Percentiles rank a stretch among this genome's conserved stretches.
phyloP scores from a whole-genome alignment of 2,113 vertebrate species.

The Nettapus auritus region DNA sequence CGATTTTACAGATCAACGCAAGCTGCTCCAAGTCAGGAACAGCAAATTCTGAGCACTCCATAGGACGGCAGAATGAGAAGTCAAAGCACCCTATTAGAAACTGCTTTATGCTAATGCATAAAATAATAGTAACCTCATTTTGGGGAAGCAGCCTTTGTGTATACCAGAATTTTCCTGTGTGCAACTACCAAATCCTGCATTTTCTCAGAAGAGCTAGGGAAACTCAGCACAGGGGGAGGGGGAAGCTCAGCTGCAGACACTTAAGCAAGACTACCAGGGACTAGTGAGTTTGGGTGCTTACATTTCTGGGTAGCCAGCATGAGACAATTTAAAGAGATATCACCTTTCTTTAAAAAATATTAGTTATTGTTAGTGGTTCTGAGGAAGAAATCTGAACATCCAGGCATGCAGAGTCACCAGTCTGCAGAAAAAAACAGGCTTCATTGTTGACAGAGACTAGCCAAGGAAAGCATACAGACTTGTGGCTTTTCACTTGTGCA shows the following conservation, averaged over 20 bases:
- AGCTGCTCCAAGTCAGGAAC: neutral
- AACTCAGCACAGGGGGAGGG: neutral
- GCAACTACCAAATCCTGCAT: neutral
- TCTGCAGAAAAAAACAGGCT: neutral
- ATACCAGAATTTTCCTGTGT: neutral
- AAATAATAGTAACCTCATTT: neutral
- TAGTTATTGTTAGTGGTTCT: neutral
- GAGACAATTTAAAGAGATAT: neutral
- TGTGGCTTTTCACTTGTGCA: neutral
- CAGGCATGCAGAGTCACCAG: neutral
- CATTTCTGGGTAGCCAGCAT: neutral
- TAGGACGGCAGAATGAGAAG: neutral
- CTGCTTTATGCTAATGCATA: neutral
- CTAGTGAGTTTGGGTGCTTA: neutral
- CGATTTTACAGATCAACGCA: neutral
- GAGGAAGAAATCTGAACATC: neutral
- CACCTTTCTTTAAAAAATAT: neutral
- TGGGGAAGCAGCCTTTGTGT: neutral
- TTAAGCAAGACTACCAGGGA: neutral
- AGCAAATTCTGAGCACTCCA: neutral
- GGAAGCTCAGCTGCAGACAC: neutral
- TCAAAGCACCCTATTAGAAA: neutral
- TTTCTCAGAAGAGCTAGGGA: neutral
- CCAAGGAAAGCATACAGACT: neutral
- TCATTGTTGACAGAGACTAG: neutral